Evolutionary conservation across 2,797 vertebrate species (phyloP).

Genomic region (Phrynocephalus guinanensis): DNA sequence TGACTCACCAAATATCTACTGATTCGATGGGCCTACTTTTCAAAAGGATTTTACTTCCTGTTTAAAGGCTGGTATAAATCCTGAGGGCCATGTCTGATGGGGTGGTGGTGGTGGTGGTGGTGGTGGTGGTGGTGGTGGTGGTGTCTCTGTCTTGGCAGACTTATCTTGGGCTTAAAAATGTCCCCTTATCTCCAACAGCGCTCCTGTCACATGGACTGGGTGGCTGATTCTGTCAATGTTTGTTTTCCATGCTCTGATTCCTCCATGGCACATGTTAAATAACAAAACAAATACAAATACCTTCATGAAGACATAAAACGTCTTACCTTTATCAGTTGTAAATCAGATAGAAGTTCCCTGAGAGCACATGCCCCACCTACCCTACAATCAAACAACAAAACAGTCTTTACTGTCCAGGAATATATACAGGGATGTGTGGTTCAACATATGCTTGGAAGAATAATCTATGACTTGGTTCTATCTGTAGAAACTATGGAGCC

Average conservation of each 20-base stretch:
- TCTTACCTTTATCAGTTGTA: background rate
- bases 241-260: background rate
- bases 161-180: background rate
- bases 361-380: too few species aligned
- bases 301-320: background rate
- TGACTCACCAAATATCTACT: too few species aligned
- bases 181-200: background rate
- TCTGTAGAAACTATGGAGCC: background rate
- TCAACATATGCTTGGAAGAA: background rate
- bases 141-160: background rate
- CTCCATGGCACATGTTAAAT: background rate
- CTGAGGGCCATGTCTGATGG: background rate
- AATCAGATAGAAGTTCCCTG: background rate
- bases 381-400: background rate
- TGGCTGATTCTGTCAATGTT: background rate
- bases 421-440: background rate
- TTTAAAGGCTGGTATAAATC: background rate
- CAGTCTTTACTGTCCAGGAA: background rate
- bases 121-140: background rate
- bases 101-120: background rate
- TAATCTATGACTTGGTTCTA: background rate
- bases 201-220: background rate
- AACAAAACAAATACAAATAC: background rate
- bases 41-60: too few species aligned
- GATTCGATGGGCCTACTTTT: too few species aligned